Percentiles rank a stretch among this genome's conserved stretches.
phyloP scores from a whole-genome alignment of 2,888 invertebrate genomes.

The Lasioglossum figueresi region DNA sequence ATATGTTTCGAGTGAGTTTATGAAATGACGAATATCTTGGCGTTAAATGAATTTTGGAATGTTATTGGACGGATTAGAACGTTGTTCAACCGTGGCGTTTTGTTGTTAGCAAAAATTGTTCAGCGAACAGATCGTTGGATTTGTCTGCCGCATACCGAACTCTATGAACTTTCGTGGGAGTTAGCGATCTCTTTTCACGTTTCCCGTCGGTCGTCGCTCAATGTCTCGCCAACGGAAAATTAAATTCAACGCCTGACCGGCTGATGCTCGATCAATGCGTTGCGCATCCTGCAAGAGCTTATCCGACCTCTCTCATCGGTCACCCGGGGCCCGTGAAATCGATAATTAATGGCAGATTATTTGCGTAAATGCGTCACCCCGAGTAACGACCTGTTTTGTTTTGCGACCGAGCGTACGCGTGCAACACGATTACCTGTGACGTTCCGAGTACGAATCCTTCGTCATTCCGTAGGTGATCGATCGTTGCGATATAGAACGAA shows the following conservation, averaged over 20 bases:
- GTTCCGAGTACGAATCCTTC: constrained; percentile 37
- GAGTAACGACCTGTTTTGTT: constrained; percentile 35
- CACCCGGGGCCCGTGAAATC: constrained; percentile 3
- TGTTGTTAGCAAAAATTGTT: background rate
- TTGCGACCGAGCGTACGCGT: constrained; percentile 10
- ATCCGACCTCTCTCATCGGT: background rate
- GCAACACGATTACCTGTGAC: constrained; percentile 24
- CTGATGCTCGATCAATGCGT: background rate
- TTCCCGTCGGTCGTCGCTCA: background rate
- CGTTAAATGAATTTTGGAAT: too few relatives aligned
- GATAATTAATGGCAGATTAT: constrained; percentile 28
- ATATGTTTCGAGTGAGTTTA: too few relatives aligned
- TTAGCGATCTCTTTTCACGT: background rate
- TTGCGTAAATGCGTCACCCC: background rate
- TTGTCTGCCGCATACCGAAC: background rate
- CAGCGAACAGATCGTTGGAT: background rate
- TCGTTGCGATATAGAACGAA: constrained; percentile 23
- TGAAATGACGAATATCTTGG: background rate
- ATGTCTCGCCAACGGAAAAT: constrained; percentile 12
- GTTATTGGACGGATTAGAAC: background rate
- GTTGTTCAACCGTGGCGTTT: background rate
- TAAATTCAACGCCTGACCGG: constrained; percentile 3
- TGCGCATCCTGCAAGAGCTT: background rate
- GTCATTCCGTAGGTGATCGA: constrained; percentile 29
- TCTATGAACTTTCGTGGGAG: too few relatives aligned